Evolutionary conservation across 2,888 invertebrate species (phyloP).

Genomic region (Erebia ligea): DNA sequence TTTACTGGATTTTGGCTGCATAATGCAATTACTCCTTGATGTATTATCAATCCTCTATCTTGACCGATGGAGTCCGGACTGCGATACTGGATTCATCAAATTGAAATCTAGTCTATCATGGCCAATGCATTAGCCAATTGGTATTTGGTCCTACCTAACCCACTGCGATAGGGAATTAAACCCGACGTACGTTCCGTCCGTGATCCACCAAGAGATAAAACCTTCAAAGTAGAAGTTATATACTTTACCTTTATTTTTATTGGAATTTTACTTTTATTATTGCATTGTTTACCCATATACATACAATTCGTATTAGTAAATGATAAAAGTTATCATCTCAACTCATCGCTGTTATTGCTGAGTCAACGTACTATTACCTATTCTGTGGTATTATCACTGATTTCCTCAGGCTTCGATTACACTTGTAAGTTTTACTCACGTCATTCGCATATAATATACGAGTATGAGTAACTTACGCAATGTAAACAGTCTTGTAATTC

Average conservation of each 20-base stretch:
- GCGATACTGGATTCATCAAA: background rate
- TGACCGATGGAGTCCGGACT: background rate
- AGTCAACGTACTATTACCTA: no score
- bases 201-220: conserved; percentile 9
- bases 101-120: conserved; percentile 13
- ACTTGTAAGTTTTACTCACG: no score
- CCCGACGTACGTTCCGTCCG: background rate
- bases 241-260: background rate
- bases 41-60: background rate
- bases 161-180: conserved; percentile 18
- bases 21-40: background rate
- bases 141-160: conserved; percentile 1
- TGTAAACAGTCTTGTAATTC: no score
- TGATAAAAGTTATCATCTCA: no score
- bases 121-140: conserved; percentile 21
- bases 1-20: background rate
- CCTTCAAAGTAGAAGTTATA: background rate
- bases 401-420: no score
- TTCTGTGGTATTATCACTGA: no score
- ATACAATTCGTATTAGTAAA: no score
- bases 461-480: no score
- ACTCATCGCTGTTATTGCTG: no score
- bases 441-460: no score
- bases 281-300: no score
- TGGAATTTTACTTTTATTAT: no score